Conservation (phyloP, 1,140 invertebrate genomes). For the Caenorhabditis tropicalis region DNA sequence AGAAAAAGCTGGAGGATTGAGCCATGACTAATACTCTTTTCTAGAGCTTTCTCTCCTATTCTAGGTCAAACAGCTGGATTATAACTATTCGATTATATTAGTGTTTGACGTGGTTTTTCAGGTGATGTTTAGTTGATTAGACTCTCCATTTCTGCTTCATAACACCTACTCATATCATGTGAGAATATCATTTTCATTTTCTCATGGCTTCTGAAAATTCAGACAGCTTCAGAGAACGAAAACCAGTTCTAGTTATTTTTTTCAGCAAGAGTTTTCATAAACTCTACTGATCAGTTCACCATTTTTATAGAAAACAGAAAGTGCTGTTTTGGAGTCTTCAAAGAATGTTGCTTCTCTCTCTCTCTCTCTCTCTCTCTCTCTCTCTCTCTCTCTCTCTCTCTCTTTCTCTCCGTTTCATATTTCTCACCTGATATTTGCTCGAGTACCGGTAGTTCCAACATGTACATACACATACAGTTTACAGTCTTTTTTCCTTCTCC, state of each 20-base stretch:
- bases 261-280: no score
- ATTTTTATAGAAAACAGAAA: no score
- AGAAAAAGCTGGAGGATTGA: neutral
- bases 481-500: neutral
- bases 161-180: neutral
- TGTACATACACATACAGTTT: neutral
- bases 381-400: neutral
- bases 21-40: neutral
- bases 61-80: neutral
- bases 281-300: no score
- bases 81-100: neutral
- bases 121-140: neutral
- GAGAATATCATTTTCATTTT: no score
- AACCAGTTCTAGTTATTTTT: no score
- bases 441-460: slow-evolving; percentile 37
- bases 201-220: no score
- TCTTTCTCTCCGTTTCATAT: neutral
- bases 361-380: neutral
- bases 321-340: neutral
- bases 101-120: neutral
- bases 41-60: neutral
- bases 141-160: neutral
- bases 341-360: neutral
- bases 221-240: no score
- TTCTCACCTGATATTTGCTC: slow-evolving; percentile 18